Evolutionary conservation across 2,888 invertebrate genomes (phyloP).

Genomic region (Acleris holmiana): DNA sequence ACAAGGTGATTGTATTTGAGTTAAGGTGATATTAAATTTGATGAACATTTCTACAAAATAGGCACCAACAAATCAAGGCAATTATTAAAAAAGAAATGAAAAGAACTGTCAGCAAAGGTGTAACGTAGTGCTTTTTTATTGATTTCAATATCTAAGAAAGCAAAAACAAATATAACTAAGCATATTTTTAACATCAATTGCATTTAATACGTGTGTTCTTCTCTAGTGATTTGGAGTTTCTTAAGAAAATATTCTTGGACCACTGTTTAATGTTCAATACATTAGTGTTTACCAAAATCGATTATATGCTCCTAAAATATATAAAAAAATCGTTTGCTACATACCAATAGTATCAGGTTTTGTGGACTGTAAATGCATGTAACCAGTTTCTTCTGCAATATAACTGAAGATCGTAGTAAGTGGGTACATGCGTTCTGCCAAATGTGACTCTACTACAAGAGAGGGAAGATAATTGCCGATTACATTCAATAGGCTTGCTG

Average conservation of each 20-base stretch:
- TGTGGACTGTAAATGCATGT: constrained; percentile 90
- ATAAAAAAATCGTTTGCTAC: constrained; percentile 34
- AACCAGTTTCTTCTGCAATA: constrained; percentile 61
- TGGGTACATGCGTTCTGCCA: constrained; percentile 62
- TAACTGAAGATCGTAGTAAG: constrained; percentile 43
- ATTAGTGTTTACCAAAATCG: neutral
- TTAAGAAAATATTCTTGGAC: neutral
- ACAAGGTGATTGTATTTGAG: no score
- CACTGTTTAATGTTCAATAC: neutral
- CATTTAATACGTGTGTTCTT: no score
- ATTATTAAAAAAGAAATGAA: no score
- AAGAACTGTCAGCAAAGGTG: no score
- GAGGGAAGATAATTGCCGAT: constrained; percentile 84
- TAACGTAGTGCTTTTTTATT: no score
- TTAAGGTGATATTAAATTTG: no score
- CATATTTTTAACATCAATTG: no score
- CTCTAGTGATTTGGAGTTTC: neutral
- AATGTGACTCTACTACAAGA: constrained; percentile 73
- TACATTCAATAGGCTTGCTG: constrained; percentile 56
- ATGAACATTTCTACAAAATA: no score
- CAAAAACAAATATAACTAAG: no score
- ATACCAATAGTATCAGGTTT: constrained; percentile 94
- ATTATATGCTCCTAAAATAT: neutral
- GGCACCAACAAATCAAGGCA: no score
- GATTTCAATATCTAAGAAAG: no score